Evolutionary conservation across 1,140 invertebrate genomes (phyloP).

Genomic region (Charaxes varanes): DNA sequence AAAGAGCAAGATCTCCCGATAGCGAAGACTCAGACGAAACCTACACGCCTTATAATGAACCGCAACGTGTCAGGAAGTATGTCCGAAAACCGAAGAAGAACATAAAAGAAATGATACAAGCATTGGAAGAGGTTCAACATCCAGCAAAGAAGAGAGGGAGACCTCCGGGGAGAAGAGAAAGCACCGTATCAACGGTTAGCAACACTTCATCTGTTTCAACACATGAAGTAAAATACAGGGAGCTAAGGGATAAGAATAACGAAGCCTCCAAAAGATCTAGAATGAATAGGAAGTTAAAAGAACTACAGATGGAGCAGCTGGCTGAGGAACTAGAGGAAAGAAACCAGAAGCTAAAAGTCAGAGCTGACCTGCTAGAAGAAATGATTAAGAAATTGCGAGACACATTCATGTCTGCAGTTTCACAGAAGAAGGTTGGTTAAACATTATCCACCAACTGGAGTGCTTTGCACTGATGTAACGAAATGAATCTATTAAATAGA

Average conservation of each 20-base stretch:
- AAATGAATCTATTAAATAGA: conserved; percentile 32
- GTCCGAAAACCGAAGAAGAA: conserved; percentile 30
- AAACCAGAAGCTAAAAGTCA: conserved; percentile 58
- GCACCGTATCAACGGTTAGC: conserved; percentile 53
- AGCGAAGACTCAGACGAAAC: conserved; percentile 64
- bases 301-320: conserved; percentile 66
- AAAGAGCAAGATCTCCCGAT: conserved; percentile 37
- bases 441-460: conserved; percentile 2
- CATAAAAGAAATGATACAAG: conserved; percentile 58
- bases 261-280: conserved; percentile 83
- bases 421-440: conserved; percentile 41
- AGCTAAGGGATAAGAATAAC: conserved; percentile 83
- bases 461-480: conserved; percentile 5
- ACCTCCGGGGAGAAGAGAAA: conserved; percentile 56
- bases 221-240: conserved; percentile 74
- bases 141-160: conserved; percentile 49
- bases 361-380: conserved; percentile 54
- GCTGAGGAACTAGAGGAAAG: conserved; percentile 58
- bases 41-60: conserved; percentile 49
- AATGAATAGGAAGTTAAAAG: conserved; percentile 82
- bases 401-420: conserved; percentile 57
- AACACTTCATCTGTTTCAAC: conserved; percentile 54
- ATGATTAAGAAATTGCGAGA: conserved; percentile 60
- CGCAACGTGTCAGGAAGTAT: conserved; percentile 5
- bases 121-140: conserved; percentile 50